Base-by-base conservation (phyloP, 1,140 invertebrate genomes). In the Platyscapa corneri region DNA sequence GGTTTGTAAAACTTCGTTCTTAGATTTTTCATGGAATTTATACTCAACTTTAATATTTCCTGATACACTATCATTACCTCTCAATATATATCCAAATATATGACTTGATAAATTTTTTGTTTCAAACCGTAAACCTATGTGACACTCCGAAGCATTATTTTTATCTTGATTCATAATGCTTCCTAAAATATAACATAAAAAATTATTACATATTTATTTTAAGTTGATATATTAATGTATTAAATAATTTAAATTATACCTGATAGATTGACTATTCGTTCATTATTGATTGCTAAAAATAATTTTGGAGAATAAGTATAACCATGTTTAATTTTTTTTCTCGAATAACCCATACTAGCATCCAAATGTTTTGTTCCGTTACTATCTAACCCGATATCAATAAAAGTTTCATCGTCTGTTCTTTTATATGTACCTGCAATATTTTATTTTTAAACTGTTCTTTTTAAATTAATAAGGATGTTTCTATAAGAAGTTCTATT, bases 331-430 rank as follows among this genome's bases (percentile, higher is more conserved):
- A 92, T 92, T 70, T 92, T 91, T 81, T 94, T 92, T 70, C 92
- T 92, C 46, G 92, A 88, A 91, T 95, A 90, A 90, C 95, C 91
- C 89, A 94, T 34, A 90, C 92, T 89, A 88, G 95, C 95, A 88
- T 96, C 95, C 53, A 97, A 94, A 89, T 96, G 95, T 87, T 96
- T 96, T 34, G 94, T 94, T 0, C 95, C 95, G 88, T 97, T 95
- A 42, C 96, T 95, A 88, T 96, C 95, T 1, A 96, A 89, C 18
- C 94, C 94, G 2, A 96, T 93, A 78, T 95, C 94, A n/a, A 96
- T 89, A 56, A 94, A 94, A 82, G 95, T 95, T 87, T 96, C 95
- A 85, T 94, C 92, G 0, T 94, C 94, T 14, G 94, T 94, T 89
- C 96, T 95, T 86, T 95, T 95, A 77, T 96, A 96, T 46, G 94